Evolutionary conservation across 2,797 vertebrate species (phyloP).

Genomic region (Cuniculus paca): DNA sequence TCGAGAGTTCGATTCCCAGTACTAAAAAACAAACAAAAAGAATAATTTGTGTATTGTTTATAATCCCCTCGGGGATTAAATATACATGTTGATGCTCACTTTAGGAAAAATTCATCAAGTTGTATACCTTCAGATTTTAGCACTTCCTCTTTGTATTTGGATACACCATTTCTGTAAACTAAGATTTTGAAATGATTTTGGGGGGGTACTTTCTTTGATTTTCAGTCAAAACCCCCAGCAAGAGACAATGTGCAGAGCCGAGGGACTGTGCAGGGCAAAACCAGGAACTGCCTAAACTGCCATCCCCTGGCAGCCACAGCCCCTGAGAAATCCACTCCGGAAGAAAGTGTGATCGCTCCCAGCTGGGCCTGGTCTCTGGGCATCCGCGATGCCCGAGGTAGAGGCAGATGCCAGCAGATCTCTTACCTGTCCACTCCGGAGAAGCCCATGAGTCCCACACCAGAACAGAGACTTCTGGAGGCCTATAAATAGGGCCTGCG

Average conservation of each 20-base stretch:
- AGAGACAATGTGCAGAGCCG: neutral
- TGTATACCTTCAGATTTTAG: neutral
- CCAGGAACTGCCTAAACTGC: neutral
- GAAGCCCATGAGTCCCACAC: neutral
- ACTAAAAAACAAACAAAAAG: neutral
- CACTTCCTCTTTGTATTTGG: neutral
- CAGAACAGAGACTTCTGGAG: slow-evolving; percentile 16
- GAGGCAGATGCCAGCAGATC: neutral
- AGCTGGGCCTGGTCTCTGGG: neutral
- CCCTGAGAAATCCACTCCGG: neutral
- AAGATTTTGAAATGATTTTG: slow-evolving; percentile 19
- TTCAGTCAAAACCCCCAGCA: neutral
- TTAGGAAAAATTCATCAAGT: slow-evolving; percentile 27
- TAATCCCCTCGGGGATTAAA: neutral
- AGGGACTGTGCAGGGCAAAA: neutral
- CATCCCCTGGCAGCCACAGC: neutral
- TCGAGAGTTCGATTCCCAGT: no score
- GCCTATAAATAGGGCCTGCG: slow-evolving; percentile 55
- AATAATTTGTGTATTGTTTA: slow-evolving; percentile 32
- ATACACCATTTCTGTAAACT: neutral
- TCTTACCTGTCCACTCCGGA: neutral
- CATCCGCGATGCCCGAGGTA: neutral
- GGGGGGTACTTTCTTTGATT: neutral
- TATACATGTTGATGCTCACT: neutral
- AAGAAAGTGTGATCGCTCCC: neutral